Evolutionary conservation across 2,113 vertebrate genomes (phyloP).

Genomic region (Poecile atricapillus): DNA sequence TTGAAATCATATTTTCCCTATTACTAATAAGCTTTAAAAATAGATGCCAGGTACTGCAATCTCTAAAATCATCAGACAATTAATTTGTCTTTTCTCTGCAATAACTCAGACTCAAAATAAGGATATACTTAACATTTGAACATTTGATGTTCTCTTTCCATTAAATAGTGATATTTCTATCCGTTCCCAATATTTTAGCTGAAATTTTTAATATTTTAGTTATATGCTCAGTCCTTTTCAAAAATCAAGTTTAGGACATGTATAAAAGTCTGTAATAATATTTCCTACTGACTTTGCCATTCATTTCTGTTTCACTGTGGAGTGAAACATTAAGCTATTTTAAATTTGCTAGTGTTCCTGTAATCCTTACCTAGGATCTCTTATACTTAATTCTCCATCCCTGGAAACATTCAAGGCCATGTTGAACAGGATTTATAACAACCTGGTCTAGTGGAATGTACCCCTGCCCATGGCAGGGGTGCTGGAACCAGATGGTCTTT

Average conservation of each 20-base stretch:
- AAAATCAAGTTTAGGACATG: neutral
- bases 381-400: neutral
- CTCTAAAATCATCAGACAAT: neutral
- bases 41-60: neutral
- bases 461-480: neutral
- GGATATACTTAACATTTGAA: neutral
- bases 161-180: neutral
- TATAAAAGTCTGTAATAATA: neutral
- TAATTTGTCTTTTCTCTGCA: neutral
- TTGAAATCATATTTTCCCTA: neutral
- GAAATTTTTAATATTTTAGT: neutral
- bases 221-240: neutral
- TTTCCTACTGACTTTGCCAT: neutral
- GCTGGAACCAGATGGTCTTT: neutral
- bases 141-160: neutral
- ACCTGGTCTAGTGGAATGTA: neutral
- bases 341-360: neutral
- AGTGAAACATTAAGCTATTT: neutral
- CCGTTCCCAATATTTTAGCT: neutral
- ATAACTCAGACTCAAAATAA: neutral
- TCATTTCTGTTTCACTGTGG: neutral
- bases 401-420: neutral
- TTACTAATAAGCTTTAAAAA: neutral
- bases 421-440: neutral
- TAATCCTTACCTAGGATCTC: neutral